These are phyloP conservation scores for Halisarca cf. caerulea DNA, from an alignment of 37 sponge, comb jelly and placozoan species.

Conservation along the genomic window DNA sequence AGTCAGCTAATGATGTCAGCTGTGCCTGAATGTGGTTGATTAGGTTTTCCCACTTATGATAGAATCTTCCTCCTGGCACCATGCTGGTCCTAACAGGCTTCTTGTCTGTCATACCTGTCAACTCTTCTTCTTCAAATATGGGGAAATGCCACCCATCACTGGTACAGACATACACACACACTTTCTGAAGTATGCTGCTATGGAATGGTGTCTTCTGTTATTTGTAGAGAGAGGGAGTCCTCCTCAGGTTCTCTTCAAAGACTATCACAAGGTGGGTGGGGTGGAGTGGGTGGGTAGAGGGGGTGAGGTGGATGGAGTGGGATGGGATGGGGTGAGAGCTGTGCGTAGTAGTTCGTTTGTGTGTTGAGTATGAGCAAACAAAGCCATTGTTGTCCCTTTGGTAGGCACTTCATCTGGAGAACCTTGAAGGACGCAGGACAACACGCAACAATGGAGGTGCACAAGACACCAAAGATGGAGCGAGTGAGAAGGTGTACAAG, in stretches of 20 bases:
- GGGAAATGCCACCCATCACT: constrained; percentile 55
- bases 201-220: background rate
- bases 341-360: background rate
- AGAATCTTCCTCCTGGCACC: constrained; percentile 76
- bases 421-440: background rate
- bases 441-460: constrained; percentile 22
- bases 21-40: background rate
- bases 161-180: too few species aligned
- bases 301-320: background rate
- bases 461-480: constrained; percentile 15
- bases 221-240: constrained; percentile 41
- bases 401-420: constrained; percentile 4
- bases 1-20: background rate
- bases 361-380: too few species aligned
- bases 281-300: too few species aligned
- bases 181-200: too few species aligned
- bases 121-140: constrained; percentile 65
- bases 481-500: constrained; percentile 59
- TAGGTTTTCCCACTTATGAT: background rate
- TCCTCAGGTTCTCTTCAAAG: constrained; percentile 66
- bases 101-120: constrained; percentile 73
- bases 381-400: background rate
- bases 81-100: constrained; percentile 65
- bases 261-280: constrained; percentile 54
- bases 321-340: background rate